Evolutionary conservation across 92 coral and sea anemone species (phyloP).

Genomic region (Heliopora coerulea): DNA sequence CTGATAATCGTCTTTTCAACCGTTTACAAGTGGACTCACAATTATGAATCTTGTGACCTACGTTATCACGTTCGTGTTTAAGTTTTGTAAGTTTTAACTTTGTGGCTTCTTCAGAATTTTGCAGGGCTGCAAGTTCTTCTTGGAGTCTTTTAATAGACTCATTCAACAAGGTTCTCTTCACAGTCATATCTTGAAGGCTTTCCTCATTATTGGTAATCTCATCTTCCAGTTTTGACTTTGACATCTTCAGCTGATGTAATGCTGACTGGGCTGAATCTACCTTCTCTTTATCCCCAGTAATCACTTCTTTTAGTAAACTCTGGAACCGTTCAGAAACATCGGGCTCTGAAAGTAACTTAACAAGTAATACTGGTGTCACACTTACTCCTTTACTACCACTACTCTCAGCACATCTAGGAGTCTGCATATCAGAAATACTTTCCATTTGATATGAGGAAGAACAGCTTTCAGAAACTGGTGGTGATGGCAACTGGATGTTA

Average conservation of each 20-base stretch:
- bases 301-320: slow-evolving; percentile 35
- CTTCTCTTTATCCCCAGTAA: slow-evolving; percentile 25
- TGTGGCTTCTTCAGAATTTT: slow-evolving; percentile 7
- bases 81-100: slow-evolving; percentile 1
- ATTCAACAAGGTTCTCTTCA: neutral
- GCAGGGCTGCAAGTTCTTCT: neutral
- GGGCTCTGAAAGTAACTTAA: slow-evolving; percentile 34
- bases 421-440: neutral
- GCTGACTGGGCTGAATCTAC: slow-evolving; percentile 22
- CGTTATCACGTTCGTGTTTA: neutral
- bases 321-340: slow-evolving; percentile 41
- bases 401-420: neutral
- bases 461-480: neutral
- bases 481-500: neutral
- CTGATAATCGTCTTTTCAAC: slow-evolving; percentile 36
- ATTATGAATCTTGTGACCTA: neutral
- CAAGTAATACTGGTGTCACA: slow-evolving; percentile 32
- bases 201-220: slow-evolving; percentile 3
- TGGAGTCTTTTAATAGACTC: slow-evolving; percentile 1
- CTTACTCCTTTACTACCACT: slow-evolving; percentile 6
- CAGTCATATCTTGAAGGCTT: neutral
- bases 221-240: slow-evolving; percentile 16
- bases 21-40: slow-evolving; percentile 38
- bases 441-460: neutral
- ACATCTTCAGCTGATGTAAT: slow-evolving; percentile 1